A percentile compares a stretch with the other conserved stretches of the same genome.
phyloP scores from a whole-genome alignment of 2,797 vertebrate species.

The Notoglanidium macrostoma region DNA sequence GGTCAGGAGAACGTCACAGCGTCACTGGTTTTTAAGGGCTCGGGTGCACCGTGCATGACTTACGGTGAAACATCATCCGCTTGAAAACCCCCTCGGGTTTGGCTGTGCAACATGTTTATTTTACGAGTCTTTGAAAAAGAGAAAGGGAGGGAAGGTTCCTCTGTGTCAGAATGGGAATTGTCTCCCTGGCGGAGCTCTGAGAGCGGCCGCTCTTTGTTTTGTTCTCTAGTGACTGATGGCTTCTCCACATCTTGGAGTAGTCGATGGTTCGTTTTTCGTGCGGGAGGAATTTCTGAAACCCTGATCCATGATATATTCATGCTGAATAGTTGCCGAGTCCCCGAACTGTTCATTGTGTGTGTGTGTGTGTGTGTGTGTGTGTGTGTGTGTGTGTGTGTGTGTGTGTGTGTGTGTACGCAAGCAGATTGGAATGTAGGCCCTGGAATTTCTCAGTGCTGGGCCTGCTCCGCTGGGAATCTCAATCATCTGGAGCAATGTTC shows the following conservation, averaged over 20 bases:
- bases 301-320: slow-evolving; percentile 36
- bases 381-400: not conserved
- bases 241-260: not conserved
- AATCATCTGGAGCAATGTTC: slow-evolving; percentile 45
- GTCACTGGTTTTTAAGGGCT: not conserved
- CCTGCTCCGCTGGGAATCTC: slow-evolving; percentile 43
- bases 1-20: not conserved
- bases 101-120: not conserved
- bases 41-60: not conserved
- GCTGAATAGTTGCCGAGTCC: slow-evolving; percentile 39
- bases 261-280: not conserved
- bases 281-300: slow-evolving; percentile 26
- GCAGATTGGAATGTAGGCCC: slow-evolving; percentile 48
- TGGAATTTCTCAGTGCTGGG: slow-evolving; percentile 48
- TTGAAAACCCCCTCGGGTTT: not conserved
- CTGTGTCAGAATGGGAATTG: not conserved
- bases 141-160: not conserved
- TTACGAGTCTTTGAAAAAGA: not conserved
- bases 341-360: not conserved
- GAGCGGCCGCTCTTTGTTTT: not conserved
- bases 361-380: not conserved
- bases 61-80: not conserved
- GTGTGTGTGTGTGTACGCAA: slow-evolving; percentile 19
- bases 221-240: not conserved
- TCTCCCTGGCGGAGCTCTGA: not conserved